phyloP scores from a whole-genome alignment of 2,113 vertebrate genomes.

The Pseudopodoces humilis region DNA sequence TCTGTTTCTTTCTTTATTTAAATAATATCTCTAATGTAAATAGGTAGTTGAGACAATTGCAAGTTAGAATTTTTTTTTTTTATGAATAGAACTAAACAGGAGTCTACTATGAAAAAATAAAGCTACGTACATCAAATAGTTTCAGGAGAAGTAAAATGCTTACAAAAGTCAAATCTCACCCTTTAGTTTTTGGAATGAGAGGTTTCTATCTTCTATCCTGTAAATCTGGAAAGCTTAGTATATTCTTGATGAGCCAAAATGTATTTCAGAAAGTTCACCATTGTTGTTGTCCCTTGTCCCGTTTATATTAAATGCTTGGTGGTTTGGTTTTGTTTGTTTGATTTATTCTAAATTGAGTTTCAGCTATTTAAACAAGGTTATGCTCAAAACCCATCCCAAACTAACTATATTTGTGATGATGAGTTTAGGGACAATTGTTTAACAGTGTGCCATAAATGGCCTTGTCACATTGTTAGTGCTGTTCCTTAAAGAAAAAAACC shows the following conservation, averaged over 20 bases:
- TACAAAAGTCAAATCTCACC: neutral
- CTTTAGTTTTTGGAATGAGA: neutral
- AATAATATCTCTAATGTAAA: neutral
- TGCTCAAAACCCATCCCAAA: neutral
- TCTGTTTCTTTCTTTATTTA: neutral
- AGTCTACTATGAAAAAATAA: neutral
- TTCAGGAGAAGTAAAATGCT: neutral
- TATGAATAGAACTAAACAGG: neutral
- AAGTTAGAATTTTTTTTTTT: neutral
- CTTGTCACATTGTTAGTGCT: neutral
- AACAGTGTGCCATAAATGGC: neutral
- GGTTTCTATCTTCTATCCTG: neutral
- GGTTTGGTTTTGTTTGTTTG: neutral
- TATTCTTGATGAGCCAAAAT: neutral
- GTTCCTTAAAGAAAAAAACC: neutral
- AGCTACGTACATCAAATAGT: neutral
- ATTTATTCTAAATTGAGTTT: neutral
- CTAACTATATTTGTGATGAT: neutral
- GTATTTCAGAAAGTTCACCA: neutral
- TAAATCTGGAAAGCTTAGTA: neutral
- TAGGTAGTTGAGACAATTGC: neutral
- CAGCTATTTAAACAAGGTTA: neutral
- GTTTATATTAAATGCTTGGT: neutral
- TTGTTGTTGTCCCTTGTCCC: accelerated
- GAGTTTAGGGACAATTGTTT: neutral